Conservation (phyloP, 2,797 vertebrate genomes). For the Petrocephalus schoutedeni region DNA sequence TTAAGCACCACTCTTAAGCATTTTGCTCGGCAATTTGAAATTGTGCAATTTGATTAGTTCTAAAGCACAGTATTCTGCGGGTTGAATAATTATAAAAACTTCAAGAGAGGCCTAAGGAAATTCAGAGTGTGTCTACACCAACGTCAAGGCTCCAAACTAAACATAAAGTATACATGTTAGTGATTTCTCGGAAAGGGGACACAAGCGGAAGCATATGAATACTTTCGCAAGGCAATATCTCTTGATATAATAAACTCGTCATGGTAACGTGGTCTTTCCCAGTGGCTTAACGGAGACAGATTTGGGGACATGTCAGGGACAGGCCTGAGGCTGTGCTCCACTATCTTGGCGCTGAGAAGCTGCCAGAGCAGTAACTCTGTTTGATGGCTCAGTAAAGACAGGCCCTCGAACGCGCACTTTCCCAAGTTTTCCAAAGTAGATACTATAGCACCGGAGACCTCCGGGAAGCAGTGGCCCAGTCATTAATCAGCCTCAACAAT, state of each 20-base stretch:
- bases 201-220: background rate
- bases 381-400: background rate
- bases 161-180: background rate
- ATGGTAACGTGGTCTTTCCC: conserved; percentile 9
- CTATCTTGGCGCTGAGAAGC: background rate
- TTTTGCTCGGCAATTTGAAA: background rate
- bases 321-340: background rate
- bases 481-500: conserved; percentile 54
- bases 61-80: background rate
- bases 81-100: background rate
- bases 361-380: conserved; percentile 17
- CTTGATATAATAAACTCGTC: background rate
- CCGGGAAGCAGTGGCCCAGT: conserved; percentile 28
- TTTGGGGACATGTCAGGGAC: conserved; percentile 15
- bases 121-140: background rate
- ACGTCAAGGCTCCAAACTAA: background rate
- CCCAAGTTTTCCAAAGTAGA: conserved; percentile 23
- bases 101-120: background rate
- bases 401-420: background rate
- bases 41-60: background rate
- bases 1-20: too few species aligned
- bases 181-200: background rate
- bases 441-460: conserved; percentile 24
- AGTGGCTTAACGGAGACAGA: background rate
- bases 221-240: background rate